Base-by-base conservation (phyloP, 2,888 invertebrate genomes). In the Tipula lateralis region DNA sequence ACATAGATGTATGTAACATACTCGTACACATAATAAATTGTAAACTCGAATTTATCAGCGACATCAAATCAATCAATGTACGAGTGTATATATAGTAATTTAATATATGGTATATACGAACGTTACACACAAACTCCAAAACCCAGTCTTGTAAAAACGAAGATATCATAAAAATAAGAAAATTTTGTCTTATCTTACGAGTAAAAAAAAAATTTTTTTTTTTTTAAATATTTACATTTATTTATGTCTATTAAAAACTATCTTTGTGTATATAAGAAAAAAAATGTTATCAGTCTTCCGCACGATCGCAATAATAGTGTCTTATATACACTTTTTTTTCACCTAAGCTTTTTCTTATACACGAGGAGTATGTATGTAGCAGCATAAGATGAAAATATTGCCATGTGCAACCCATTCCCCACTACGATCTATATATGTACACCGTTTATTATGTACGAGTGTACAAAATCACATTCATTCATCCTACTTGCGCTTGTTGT, bases 301-400 rank as follows among this genome's bases (percentile, higher is more conserved):
- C 82, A 82, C 82, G 82, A 82, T 82, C 82, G 82, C 82, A 82
- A 82, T 82, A 82, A 82, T 82, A 82, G 82, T 82, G 82, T 82
- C 82, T 66, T 66, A 66, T 66, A 66, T 24, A 66, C 24, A 9
- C 7, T 44, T 36, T 44, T 44, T 50, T 50, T 50, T 50, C 44
- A 66, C 66, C 66, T 66, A 66, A 66, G 66, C 66, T 66, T 66
- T n/a, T 66, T 66, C 24, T 66, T 39, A 39, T 39, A 39, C n/a
- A n/a, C 39, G 39, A 39, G 13, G 0, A 39, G 13, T 39, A 32
- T n/a, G 39, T 66, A 24, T 24, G 24, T 19, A 66, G 50, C 66
- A 66, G 66, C 66, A 50, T 16, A 66, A 66, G 66, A 66, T 66
- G 66, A 66, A 66, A 66, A 66, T 66, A 66, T 66, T 66, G 66